Evolutionary conservation across 2,888 invertebrate species (phyloP), one percentile per base, ranked within the genome.

Genomic region (Thysanoteuthis rhombus): DNA sequence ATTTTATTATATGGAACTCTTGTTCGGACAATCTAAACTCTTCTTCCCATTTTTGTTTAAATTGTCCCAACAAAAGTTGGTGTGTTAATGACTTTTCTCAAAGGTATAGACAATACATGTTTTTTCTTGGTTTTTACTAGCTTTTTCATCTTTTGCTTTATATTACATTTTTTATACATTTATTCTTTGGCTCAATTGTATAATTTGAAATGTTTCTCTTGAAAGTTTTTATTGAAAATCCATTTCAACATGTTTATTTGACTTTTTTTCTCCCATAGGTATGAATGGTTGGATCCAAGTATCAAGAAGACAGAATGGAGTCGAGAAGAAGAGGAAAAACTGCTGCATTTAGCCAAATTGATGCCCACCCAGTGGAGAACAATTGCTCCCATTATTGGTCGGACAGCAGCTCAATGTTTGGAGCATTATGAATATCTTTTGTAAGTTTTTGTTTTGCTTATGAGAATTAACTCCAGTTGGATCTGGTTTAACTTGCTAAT

Each of bases 251-350:
- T 92, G 42, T 42, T n/a, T 40, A 45, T 42, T 92, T 92, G 8
- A 28, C 25, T 36, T 36, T 75, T 45, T 52, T 38, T 12, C 32
- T 89, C 38, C 92, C 93, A 8, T 58, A 97, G 97, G 97, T 99
- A 99, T 97, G 99, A 99, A 96, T 99, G 99, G 99, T 97, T 99
- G 95, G 99, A 99, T 97, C 99, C 99, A 0, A 99, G 99, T 97
- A 99, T 99, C 96, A 99, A 99, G 97, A 99, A 99, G 97, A 99
- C 99, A 0, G 99, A 99, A 98, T 99, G 99, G 99, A 99, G 99
- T 32, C 98, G 99, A 92, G 99, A 99, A 97, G 99, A 99, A 97
- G 99, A 99, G 97, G 99, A 99, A 97, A 99, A 99, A 97, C 97
- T 99, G 38, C 97, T 99, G 45, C 99, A 99, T 97, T 97, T 99